Conservation (phyloP, 2,797 vertebrate genomes). For the Sylvia borin region DNA sequence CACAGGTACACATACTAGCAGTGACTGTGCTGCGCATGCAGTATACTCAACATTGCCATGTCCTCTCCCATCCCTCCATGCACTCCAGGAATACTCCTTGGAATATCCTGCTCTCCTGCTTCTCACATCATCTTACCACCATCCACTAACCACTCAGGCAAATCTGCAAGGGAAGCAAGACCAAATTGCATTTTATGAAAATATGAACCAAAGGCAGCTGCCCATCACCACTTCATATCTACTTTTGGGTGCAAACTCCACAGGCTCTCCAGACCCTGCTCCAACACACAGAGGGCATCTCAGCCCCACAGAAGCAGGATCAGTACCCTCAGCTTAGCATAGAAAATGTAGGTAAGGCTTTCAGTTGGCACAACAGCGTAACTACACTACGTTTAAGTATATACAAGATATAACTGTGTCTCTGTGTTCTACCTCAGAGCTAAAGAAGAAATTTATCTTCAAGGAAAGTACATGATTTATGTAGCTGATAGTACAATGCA, state of each 20-base stretch:
- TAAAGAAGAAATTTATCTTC: neutral
- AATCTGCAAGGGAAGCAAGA: neutral
- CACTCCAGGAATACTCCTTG: neutral
- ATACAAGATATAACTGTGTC: neutral
- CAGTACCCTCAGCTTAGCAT: neutral
- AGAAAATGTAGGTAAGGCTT: neutral
- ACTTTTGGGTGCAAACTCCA: neutral
- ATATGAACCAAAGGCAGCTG: rapidly evolving
- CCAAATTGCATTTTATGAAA: neutral
- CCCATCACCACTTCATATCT: rapidly evolving
- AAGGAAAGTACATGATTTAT: neutral
- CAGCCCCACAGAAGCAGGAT: neutral
- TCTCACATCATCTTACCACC: neutral
- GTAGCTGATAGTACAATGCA: neutral
- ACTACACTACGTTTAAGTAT: neutral
- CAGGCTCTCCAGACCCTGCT: neutral
- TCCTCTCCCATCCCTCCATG: neutral
- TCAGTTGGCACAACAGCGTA: neutral
- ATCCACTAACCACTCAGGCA: neutral
- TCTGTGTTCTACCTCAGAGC: neutral
- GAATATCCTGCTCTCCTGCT: neutral
- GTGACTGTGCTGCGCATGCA: rapidly evolving
- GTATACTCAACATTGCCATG: neutral
- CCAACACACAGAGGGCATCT: neutral
- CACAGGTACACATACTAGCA: rapidly evolving